Conservation (phyloP, 53 echinoderm and acorn worm species). For the Paracentrotus lividus region DNA sequence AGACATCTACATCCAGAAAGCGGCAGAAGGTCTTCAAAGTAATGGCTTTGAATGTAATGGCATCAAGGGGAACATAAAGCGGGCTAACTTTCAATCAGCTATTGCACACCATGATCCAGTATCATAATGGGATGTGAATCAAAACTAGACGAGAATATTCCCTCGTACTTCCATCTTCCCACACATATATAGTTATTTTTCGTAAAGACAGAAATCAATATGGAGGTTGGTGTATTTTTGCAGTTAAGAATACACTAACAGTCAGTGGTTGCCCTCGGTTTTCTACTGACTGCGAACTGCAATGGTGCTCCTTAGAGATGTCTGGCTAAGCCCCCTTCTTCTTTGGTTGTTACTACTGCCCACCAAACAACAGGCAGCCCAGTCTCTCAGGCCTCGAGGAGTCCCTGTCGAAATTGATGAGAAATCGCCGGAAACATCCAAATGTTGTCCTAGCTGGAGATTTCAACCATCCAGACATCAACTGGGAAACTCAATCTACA, state of each 20-base stretch:
- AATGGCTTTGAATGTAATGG: conserved; percentile 58
- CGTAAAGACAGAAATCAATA: conserved; percentile 42
- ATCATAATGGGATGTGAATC: conserved; percentile 60
- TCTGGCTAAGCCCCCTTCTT: not conserved
- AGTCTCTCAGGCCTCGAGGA: conserved; percentile 6
- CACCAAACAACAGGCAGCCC: not conserved
- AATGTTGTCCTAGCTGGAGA: conserved; percentile 57
- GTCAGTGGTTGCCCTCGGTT: conserved; percentile 39
- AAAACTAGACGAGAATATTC: conserved; percentile 44
- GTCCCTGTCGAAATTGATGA: conserved; percentile 42
- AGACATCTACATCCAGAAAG: no score
- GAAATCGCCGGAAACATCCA: conserved; percentile 5
- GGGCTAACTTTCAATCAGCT: conserved; percentile 26
- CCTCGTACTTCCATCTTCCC: conserved; percentile 59
- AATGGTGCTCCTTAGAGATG: conserved; percentile 32
- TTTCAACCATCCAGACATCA: conserved; percentile 56
- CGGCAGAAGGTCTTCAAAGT: conserved; percentile 32
- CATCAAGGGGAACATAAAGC: not conserved
- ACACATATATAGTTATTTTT: conserved; percentile 13
- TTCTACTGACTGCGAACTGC: conserved; percentile 51
- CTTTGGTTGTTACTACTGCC: conserved; percentile 55
- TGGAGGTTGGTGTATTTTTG: conserved; percentile 51
- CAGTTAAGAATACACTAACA: conserved; percentile 11
- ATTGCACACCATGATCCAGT: conserved; percentile 48
- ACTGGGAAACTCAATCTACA: conserved; percentile 48